phyloP scores from a whole-genome alignment of 2,113 vertebrate genomes.

The Scomber colias region DNA sequence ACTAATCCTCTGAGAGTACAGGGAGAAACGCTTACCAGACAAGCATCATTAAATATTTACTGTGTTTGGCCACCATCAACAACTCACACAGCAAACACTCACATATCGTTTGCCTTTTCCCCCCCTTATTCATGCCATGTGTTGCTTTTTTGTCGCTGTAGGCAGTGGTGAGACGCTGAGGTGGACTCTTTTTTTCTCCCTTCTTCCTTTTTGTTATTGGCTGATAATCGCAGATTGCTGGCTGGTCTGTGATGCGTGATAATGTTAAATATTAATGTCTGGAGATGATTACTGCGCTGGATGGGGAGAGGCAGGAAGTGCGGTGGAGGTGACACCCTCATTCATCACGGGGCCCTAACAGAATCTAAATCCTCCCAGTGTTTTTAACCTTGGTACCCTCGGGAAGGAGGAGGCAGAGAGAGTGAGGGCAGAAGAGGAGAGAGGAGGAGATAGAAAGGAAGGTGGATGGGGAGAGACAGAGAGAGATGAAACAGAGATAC shows the following conservation, averaged over 20 bases:
- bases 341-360: conserved; percentile 78
- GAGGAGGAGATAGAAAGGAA: conserved; percentile 26
- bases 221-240: conserved; percentile 63
- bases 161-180: conserved; percentile 8
- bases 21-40: conserved; percentile 70
- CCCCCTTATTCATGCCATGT: conserved; percentile 31
- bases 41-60: conserved; percentile 82
- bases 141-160: conserved; percentile 25
- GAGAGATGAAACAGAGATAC: conserved; percentile 37
- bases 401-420: conserved; percentile 33
- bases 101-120: conserved; percentile 55
- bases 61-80: conserved; percentile 77
- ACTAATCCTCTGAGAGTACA: conserved; percentile 67
- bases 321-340: conserved; percentile 70
- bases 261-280: conserved; percentile 84
- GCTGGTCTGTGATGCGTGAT: conserved; percentile 59
- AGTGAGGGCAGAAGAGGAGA: not conserved
- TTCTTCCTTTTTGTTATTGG: conserved; percentile 45
- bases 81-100: conserved; percentile 72
- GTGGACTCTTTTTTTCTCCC: conserved; percentile 1
- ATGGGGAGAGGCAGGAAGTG: conserved; percentile 74
- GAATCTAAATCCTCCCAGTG: conserved; percentile 81
- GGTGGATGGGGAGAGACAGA: conserved; percentile 19
- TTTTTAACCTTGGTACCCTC: conserved; percentile 82
- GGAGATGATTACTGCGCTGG: conserved; percentile 73